Conservation (phyloP, 1,140 invertebrate species). For the Pantala flavescens region DNA sequence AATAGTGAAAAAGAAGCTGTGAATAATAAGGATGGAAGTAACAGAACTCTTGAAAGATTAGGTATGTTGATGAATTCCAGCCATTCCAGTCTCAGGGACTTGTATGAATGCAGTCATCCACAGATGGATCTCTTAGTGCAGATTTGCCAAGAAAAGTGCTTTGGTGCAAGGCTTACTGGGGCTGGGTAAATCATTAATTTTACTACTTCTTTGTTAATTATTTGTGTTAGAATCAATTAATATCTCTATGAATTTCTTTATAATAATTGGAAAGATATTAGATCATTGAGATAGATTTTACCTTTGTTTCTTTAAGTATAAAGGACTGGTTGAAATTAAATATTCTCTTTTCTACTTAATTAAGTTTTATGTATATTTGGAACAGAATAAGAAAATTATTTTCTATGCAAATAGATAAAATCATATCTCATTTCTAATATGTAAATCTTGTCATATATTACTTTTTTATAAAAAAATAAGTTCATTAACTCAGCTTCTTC, state of each 20-base stretch:
- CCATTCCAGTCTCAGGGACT: slow-evolving; percentile 68
- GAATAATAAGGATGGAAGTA: slow-evolving; percentile 14
- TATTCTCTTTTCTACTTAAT: no score
- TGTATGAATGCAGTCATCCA: slow-evolving; percentile 92
- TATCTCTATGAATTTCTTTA: slow-evolving; percentile 15
- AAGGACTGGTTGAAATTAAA: no score
- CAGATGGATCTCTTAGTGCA: slow-evolving; percentile 76
- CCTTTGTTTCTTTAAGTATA: no score
- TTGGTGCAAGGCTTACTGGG: slow-evolving; percentile 85
- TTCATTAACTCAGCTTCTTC: no score
- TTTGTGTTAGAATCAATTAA: slow-evolving; percentile 14
- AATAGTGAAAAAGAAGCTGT: slow-evolving; percentile 18
- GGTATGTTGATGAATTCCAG: slow-evolving; percentile 82
- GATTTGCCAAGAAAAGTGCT: slow-evolving; percentile 57
- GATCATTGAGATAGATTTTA: no score
- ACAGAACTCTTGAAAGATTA: slow-evolving; percentile 45
- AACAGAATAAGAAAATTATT: no score
- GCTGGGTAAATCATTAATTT: slow-evolving; percentile 59
- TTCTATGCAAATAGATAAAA: no score
- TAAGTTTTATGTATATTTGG: no score
- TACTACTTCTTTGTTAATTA: slow-evolving; percentile 13
- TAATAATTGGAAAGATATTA: no score
- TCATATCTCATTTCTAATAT: no score
- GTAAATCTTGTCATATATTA: no score
- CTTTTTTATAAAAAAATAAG: no score